phyloP scores from a whole-genome alignment of 2,113 vertebrate genomes.

The Sander lucioperca region DNA sequence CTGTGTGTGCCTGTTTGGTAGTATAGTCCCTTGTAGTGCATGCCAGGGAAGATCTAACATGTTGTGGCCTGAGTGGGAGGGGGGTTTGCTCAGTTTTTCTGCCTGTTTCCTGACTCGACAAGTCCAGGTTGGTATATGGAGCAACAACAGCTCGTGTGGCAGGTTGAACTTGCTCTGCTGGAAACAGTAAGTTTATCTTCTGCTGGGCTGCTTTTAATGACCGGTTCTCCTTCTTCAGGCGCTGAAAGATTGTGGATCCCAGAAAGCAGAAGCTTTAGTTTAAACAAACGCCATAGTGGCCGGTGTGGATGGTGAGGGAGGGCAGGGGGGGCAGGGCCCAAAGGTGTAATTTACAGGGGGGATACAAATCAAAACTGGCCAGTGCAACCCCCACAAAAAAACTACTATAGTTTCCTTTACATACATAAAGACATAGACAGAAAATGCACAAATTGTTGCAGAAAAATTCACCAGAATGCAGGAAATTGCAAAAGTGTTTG shows the following conservation, averaged over 20 bases:
- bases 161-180: not conserved
- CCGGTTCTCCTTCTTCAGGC: not conserved
- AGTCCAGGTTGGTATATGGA: not conserved
- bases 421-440: too few relatives aligned
- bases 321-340: not conserved
- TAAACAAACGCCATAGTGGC: not conserved
- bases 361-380: too few relatives aligned
- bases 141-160: not conserved
- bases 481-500: too few relatives aligned
- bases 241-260: not conserved
- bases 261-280: not conserved
- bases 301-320: not conserved
- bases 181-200: not conserved
- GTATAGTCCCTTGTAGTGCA: not conserved
- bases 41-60: not conserved
- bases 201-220: not conserved
- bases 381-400: too few relatives aligned
- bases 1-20: not conserved
- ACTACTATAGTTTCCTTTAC: too few relatives aligned
- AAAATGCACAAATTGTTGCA: too few relatives aligned
- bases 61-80: not conserved
- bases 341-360: too few relatives aligned
- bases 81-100: too few relatives aligned
- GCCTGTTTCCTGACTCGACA: constrained; percentile 1
- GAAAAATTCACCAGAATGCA: too few relatives aligned